A percentile compares a stretch with the other conserved stretches of the same genome.
phyloP scores from a whole-genome alignment of 2,888 invertebrate species.

The Drosophila melanosoma region DNA sequence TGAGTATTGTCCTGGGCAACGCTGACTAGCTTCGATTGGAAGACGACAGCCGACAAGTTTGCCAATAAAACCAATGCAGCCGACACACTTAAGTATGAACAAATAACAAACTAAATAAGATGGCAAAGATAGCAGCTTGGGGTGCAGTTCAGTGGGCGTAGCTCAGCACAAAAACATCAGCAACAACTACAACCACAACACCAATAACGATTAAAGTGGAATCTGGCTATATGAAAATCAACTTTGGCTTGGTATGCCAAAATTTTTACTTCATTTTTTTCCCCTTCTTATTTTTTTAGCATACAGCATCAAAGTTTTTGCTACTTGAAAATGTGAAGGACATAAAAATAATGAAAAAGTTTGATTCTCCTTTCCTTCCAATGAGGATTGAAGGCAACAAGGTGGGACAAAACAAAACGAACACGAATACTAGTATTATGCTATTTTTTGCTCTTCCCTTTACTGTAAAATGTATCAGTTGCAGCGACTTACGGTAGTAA shows the following conservation, averaged over 20 bases:
- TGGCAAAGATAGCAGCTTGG: conserved; percentile 67
- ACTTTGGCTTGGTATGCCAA: conserved; percentile 76
- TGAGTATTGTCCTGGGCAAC: conserved; percentile 76
- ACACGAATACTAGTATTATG: conserved; percentile 47
- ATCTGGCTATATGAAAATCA: conserved; percentile 69
- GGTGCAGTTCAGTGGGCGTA: conserved; percentile 54
- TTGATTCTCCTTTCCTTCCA: conserved; percentile 54
- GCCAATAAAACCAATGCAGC: conserved; percentile 79
- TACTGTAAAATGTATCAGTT: conserved; percentile 55
- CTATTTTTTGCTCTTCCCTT: conserved; percentile 11
- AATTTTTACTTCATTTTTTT: conserved; percentile 79
- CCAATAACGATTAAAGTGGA: conserved; percentile 60
- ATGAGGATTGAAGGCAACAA: conserved; percentile 23
- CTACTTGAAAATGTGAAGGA: conserved; percentile 78
- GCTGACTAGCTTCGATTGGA: conserved; percentile 76
- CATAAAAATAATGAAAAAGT: conserved; percentile 81
- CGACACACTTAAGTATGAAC: conserved; percentile 80
- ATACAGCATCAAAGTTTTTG: conserved; percentile 76
- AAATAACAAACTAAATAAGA: conserved; percentile 81
- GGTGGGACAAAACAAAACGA: conserved; percentile 27
- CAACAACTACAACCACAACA: conserved; percentile 35
- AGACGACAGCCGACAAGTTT: conserved; percentile 81
- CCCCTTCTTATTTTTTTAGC: conserved; percentile 57
- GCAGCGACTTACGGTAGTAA: conserved; percentile 69
- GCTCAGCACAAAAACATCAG: conserved; percentile 5